Evolutionary conservation across 1,140 invertebrate species (phyloP), one percentile per base, ranked within the genome.

Genomic region (Nebria ingens): DNA sequence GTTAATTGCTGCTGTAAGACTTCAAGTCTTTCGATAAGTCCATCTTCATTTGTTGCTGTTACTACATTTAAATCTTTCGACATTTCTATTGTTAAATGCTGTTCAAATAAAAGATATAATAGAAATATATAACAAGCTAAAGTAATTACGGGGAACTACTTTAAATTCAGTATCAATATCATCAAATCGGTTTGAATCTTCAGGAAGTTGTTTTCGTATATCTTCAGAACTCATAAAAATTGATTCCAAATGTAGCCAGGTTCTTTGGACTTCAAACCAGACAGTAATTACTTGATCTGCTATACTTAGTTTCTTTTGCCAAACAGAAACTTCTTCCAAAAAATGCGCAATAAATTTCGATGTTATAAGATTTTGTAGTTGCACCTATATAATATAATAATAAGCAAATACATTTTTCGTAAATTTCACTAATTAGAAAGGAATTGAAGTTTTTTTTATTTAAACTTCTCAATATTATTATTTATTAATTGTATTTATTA

Each of bases 201-300:
- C 85, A 12, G 95, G 94, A 25, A 98, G 72, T 71, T 97, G 93
- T 64, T 87, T 89, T 54, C 93, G 79, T 65, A 98, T 98, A 72
- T 98, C 94, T 70, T 97, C 93, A 1, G 93, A 96, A 62, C 92
- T 94, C 82, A 97, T 96, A 69, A 98, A 98, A 64, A 98, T 98
- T 63, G 89, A 94, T 71, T 98, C 94, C 56, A 98, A 78, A 74
- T 97, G 91, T 64, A 89, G 89, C 94, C 94, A 98, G 13, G 93
- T 96, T 38, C 94, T 78, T 74, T 97, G 94, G 19, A 98, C 94
- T 76, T 98, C 94, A 75, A 96, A 93, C 89, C 93, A 94, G 38
- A 93, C 77, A 0, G 85, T 86, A 25, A 94, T 93, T 0, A 91
- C 88, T 76, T 94, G 90, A 76, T 97, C 94, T 34, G 93, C 93